Conservation (phyloP, 1,140 invertebrate species). For the Drosophila seguyi region DNA sequence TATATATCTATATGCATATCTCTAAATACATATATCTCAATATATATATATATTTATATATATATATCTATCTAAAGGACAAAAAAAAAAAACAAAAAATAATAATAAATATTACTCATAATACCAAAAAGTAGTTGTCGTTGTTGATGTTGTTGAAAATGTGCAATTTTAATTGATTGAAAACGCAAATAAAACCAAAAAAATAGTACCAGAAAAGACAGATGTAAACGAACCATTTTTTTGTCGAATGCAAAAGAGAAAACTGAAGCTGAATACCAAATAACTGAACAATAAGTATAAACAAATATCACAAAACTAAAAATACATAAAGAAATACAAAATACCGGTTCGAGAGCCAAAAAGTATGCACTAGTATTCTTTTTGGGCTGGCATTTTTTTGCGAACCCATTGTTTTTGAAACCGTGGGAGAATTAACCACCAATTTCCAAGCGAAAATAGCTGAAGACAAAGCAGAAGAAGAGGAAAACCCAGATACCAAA, state of each 20-base stretch:
- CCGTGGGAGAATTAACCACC: not conserved
- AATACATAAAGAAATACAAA: slow-evolving; percentile 23
- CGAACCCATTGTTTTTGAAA: slow-evolving; percentile 67
- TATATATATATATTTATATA: slow-evolving; percentile 32
- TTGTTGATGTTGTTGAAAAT: slow-evolving; percentile 84
- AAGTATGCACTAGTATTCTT: slow-evolving; percentile 56
- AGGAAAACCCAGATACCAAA: slow-evolving; percentile 29
- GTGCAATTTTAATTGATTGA: slow-evolving; percentile 80
- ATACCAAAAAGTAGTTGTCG: slow-evolving; percentile 83
- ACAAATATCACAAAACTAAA: slow-evolving; percentile 41
- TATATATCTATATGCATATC: slow-evolving; percentile 45
- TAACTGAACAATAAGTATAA: slow-evolving; percentile 39
- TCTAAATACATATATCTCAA: slow-evolving; percentile 44
- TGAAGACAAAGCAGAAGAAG: slow-evolving; percentile 51
- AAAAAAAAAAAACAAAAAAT: slow-evolving; percentile 43
- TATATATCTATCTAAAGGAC: slow-evolving; percentile 57
- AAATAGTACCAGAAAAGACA: slow-evolving; percentile 41
- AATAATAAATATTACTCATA: slow-evolving; percentile 77
- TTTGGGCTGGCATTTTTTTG: slow-evolving; percentile 64
- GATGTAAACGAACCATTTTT: slow-evolving; percentile 46
- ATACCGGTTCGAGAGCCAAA: slow-evolving; percentile 42
- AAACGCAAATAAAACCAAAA: slow-evolving; percentile 57
- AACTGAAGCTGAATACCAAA: slow-evolving; percentile 64
- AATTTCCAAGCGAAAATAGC: slow-evolving; percentile 14
- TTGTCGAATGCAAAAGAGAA: slow-evolving; percentile 56